phyloP scores from a whole-genome alignment of 2,797 vertebrate species.

The Aeoliscus strigatus region DNA sequence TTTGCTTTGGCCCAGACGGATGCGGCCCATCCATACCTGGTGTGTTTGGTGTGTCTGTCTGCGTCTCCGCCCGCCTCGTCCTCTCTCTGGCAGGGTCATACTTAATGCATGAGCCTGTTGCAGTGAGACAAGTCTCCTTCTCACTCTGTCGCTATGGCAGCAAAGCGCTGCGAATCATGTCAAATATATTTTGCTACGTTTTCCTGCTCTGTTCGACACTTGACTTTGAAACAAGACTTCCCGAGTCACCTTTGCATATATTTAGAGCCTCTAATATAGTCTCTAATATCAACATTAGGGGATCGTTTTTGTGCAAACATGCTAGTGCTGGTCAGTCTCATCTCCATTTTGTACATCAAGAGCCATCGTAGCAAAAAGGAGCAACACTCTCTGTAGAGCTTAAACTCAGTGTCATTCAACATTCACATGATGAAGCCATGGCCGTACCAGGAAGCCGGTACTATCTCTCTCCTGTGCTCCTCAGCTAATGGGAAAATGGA shows the following conservation, averaged over 20 bases:
- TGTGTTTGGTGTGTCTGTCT: conserved; percentile 33
- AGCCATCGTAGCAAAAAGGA: no score
- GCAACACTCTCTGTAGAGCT: no score
- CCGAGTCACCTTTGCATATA: conserved; percentile 18
- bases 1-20: conserved; percentile 42
- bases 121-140: conserved; percentile 59
- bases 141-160: conserved; percentile 47
- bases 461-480: no score
- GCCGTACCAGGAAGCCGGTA: no score
- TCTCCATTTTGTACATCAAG: no score
- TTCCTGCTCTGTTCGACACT: conserved; percentile 19
- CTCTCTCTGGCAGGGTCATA: conserved; percentile 61
- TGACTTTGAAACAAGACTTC: conserved; percentile 7
- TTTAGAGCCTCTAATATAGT: no score
- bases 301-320: no score
- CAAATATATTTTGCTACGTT: conserved; percentile 44
- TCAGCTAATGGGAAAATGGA: no score
- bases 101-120: conserved; percentile 73
- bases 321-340: no score
- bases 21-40: conserved; percentile 52
- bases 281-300: no score
- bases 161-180: conserved; percentile 60
- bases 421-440: no score
- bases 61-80: conserved; percentile 20
- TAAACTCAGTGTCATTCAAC: no score